Base-by-base conservation (phyloP, 2,797 vertebrate genomes). In the Trematomus bernacchii region DNA sequence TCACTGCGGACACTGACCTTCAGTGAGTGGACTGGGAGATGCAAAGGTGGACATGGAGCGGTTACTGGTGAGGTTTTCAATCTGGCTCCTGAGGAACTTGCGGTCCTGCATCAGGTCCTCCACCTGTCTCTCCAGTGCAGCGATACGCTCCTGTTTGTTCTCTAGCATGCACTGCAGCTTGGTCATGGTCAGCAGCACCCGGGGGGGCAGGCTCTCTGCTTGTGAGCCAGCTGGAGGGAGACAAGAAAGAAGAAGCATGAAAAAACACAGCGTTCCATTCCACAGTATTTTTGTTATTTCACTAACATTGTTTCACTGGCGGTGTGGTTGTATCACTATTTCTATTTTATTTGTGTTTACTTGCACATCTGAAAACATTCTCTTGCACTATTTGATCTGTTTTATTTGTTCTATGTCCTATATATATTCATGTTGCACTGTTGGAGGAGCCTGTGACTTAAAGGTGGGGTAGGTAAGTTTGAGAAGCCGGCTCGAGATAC, bases 71-170 rank as follows among this genome's bases (percentile, higher is more conserved):
- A 95, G 93, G 79, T 94, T 95, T 79, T 95, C 93, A 0, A 95
- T 93, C 80, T 95, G 94, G 72, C 87, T 91, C 70, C 94, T 86
- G 30, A 95, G 93, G 85, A 95, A 94, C 85, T 89, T 93, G 82
- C 94, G 93, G 87, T 95, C 94, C 84, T 95, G 94, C 90, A 94
- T 93, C 70, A 93, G 87, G 80, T 92, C 92, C 23, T 95, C 93
- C 78, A 95, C 93, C 87, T 95, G 94, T 2, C 86, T 74, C 87
- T 95, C 94, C 85, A 95, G 86, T 0, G 89, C 85, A 0, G 61
- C 58, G 23, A 95, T 94, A 79, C 89, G 92, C 87, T 95, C 93
- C 88, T 94, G 93, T 55, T 94, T 94, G 85, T 86, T 92, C 84
- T 95, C 93, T 84, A 95, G 86, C 87, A 93, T 87, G 83, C 94